phyloP scores from a whole-genome alignment of 2,797 vertebrate species.

The Austrolebias charrua region DNA sequence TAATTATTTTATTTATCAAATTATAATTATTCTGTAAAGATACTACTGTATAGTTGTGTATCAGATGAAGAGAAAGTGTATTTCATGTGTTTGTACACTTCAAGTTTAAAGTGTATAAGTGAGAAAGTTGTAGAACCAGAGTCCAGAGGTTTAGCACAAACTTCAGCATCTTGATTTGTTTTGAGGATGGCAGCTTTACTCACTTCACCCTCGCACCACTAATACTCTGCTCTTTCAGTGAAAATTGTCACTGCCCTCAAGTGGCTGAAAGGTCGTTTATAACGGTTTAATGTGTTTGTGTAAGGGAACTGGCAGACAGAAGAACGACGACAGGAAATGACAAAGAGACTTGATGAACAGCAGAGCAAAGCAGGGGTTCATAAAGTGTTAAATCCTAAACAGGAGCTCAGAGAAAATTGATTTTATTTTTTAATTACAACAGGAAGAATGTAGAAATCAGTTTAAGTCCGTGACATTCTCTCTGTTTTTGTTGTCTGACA shows the following conservation, averaged over 20 bases:
- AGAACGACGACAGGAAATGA: slow-evolving; percentile 16
- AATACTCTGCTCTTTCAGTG: no score
- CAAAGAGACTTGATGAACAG: not conserved
- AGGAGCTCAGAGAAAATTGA: not conserved
- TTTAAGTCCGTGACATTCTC: not conserved
- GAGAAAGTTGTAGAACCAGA: not conserved
- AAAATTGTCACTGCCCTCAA: not conserved
- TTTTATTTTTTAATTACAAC: not conserved
- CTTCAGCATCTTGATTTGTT: not conserved
- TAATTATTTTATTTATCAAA: no score
- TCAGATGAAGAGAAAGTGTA: not conserved
- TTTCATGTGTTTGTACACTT: no score
- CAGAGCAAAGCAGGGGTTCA: not conserved
- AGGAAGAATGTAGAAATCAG: not conserved
- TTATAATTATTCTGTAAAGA: not conserved
- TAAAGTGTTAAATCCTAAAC: not conserved
- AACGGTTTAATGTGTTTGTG: not conserved
- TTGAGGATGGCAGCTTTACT: not conserved
- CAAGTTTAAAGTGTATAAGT: no score
- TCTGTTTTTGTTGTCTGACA: slow-evolving; percentile 12
- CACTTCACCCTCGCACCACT: no score
- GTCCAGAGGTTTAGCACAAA: not conserved
- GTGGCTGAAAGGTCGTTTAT: no score
- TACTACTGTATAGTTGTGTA: no score
- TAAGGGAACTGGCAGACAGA: not conserved